phyloP scores from a whole-genome alignment of 1,140 invertebrate genomes.

The Drosophila arawakana region DNA sequence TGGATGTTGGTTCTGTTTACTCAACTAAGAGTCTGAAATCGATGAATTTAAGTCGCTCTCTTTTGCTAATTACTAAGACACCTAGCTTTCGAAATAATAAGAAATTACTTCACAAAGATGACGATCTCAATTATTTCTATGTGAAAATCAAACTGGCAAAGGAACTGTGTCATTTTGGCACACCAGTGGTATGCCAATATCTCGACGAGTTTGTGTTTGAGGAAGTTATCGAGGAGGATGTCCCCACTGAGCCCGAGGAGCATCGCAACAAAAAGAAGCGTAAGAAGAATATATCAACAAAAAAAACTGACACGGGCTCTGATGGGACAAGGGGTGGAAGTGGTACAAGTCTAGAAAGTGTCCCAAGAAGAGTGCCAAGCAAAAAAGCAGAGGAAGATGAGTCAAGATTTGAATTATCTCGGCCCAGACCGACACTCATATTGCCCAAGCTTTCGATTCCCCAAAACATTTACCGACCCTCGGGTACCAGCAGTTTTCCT shows the following conservation, averaged over 20 bases:
- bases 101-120: background rate
- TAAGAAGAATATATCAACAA: background rate
- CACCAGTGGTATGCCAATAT: slow-evolving; percentile 65
- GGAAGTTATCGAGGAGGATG: background rate
- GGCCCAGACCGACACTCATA: background rate
- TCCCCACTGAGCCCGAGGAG: background rate
- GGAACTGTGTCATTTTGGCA: slow-evolving; percentile 62
- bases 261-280: slow-evolving; percentile 2
- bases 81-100: too few relatives aligned
- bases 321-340: too few relatives aligned
- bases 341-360: background rate
- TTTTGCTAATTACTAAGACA: background rate
- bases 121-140: slow-evolving; percentile 56
- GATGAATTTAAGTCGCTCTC: background rate
- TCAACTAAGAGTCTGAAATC: background rate
- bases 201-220: slow-evolving; percentile 45
- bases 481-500: background rate
- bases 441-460: background rate
- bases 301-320: background rate
- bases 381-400: background rate
- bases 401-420: background rate
- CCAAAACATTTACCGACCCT: slow-evolving; percentile 37
- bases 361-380: too few relatives aligned
- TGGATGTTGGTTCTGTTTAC: background rate
- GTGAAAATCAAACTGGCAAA: slow-evolving; percentile 58